phyloP scores from a whole-genome alignment of 2,113 vertebrate species.

The Catharus minimus region DNA sequence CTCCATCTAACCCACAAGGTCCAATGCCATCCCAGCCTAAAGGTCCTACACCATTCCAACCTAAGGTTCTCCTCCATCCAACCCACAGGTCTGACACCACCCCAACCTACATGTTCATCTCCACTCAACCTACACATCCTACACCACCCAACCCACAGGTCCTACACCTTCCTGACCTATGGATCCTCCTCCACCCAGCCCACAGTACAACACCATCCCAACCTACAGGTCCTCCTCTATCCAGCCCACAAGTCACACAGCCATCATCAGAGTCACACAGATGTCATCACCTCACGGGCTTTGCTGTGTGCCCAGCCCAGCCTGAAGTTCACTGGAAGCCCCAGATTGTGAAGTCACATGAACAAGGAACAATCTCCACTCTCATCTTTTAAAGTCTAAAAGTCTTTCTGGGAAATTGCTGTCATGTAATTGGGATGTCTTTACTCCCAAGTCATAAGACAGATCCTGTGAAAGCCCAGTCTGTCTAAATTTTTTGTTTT shows the following conservation, averaged over 20 bases:
- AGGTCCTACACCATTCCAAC: neutral
- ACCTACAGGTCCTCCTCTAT: neutral
- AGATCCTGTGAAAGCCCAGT: neutral
- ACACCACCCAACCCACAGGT: neutral
- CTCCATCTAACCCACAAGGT: neutral
- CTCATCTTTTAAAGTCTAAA: neutral
- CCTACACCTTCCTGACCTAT: too few species aligned
- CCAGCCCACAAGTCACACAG: neutral
- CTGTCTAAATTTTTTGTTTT: neutral
- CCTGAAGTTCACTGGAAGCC: neutral
- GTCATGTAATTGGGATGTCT: neutral
- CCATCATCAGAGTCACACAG: accelerated
- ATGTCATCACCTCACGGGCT: neutral
- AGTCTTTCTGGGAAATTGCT: neutral
- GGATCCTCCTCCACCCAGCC: neutral
- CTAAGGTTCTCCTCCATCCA: neutral
- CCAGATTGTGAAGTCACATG: neutral
- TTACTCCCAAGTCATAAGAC: neutral
- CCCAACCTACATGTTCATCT: accelerated
- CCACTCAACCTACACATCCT: neutral
- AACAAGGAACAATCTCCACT: neutral
- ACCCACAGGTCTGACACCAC: neutral
- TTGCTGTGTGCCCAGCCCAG: neutral
- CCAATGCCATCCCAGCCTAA: too few species aligned
- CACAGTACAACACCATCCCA: neutral